Evolutionary conservation across 1,140 invertebrate genomes (phyloP).

Genomic region (Heliconius hewitsoni): DNA sequence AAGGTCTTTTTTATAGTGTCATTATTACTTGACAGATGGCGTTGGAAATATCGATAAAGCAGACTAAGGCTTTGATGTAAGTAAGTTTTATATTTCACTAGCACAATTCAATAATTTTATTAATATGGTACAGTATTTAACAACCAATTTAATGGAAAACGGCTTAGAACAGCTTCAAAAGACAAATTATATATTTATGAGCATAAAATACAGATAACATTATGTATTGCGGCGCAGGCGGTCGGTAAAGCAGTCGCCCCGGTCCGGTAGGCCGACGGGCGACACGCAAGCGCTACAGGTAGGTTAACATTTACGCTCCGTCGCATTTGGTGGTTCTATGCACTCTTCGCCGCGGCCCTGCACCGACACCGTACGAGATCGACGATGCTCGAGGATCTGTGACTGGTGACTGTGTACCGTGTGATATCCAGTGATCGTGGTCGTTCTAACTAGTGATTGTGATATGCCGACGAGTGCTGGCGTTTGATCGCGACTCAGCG

Average conservation of each 20-base stretch:
- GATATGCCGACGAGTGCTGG: constrained; percentile 64
- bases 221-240: constrained; percentile 52
- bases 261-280: constrained; percentile 56
- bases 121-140: background rate
- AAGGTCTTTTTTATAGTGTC: background rate
- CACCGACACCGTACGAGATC: constrained; percentile 50
- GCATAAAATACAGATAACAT: constrained; percentile 45
- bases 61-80: constrained; percentile 54
- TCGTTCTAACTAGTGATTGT: constrained; percentile 61
- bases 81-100: background rate
- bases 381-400: constrained; percentile 67
- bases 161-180: background rate
- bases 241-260: constrained; percentile 69
- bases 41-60: constrained; percentile 46
- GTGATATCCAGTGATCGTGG: constrained; percentile 64
- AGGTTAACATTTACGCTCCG: constrained; percentile 77
- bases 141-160: background rate
- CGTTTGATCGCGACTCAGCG: constrained; percentile 59
- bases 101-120: background rate
- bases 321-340: constrained; percentile 72
- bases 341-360: constrained; percentile 65
- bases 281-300: constrained; percentile 79
- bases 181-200: background rate
- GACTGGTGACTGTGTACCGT: constrained; percentile 60
- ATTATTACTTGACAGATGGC: constrained; percentile 51